Evolutionary conservation across 2,888 invertebrate genomes (phyloP).

Genomic region (Cheilosia grossa): DNA sequence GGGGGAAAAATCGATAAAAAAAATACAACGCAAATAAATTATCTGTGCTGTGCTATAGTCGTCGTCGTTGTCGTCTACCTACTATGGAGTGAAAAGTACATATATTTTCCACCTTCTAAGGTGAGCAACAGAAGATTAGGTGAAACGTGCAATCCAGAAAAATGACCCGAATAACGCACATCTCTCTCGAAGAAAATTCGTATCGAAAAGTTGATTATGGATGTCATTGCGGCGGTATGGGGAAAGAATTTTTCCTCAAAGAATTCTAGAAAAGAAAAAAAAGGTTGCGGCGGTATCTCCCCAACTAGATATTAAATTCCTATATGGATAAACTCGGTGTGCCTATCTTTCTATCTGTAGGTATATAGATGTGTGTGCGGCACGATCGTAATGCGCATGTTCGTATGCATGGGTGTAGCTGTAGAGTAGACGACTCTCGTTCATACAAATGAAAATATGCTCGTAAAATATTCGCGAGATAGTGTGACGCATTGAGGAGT

Average conservation of each 20-base stretch:
- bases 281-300: slow-evolving; percentile 67
- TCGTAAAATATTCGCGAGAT: slow-evolving; percentile 68
- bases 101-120: slow-evolving; percentile 49
- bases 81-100: slow-evolving; percentile 60
- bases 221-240: slow-evolving; percentile 9
- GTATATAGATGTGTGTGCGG: slow-evolving; percentile 54
- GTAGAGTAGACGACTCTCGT: slow-evolving; percentile 60
- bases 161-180: slow-evolving; percentile 3
- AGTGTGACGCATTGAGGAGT: slow-evolving; percentile 86
- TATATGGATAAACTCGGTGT: slow-evolving; percentile 67
- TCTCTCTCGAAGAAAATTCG: not conserved
- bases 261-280: slow-evolving; percentile 53
- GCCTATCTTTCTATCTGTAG: slow-evolving; percentile 47
- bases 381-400: slow-evolving; percentile 66
- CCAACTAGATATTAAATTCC: slow-evolving; percentile 66
- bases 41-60: slow-evolving; percentile 27
- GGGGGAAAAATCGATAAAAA: slow-evolving; percentile 69
- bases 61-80: slow-evolving; percentile 30
- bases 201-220: slow-evolving; percentile 4
- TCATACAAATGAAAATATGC: slow-evolving; percentile 70
- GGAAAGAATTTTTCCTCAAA: slow-evolving; percentile 42
- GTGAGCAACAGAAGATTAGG: slow-evolving; percentile 45
- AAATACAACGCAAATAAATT: slow-evolving; percentile 70
- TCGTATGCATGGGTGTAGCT: slow-evolving; percentile 68
- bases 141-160: slow-evolving; percentile 46